phyloP scores from a whole-genome alignment of 2,113 vertebrate genomes.

The Rhinolophus ferrumequinum region DNA sequence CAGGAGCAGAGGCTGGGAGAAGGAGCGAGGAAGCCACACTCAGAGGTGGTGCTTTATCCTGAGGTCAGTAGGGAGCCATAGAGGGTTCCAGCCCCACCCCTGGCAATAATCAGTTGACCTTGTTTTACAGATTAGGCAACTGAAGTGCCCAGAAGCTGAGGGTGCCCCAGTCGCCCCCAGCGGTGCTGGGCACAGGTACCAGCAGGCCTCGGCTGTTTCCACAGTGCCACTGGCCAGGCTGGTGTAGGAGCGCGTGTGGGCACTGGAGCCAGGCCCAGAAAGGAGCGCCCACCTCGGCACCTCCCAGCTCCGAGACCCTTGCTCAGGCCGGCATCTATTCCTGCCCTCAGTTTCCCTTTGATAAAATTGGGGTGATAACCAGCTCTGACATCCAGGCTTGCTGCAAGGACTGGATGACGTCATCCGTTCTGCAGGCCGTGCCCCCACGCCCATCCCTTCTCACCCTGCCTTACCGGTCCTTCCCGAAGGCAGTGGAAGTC shows the following conservation, averaged over 20 bases:
- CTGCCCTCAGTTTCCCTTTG: background rate
- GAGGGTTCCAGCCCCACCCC: background rate
- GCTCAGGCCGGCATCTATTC: background rate
- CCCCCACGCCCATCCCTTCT: background rate
- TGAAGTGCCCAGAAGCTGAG: background rate
- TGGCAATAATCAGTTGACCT: background rate
- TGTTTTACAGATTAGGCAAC: background rate
- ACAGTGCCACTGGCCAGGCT: background rate
- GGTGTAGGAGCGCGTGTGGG: accelerated
- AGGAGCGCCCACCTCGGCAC: background rate
- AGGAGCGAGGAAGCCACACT: accelerated
- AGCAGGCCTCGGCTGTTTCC: background rate
- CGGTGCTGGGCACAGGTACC: background rate
- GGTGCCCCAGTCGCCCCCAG: background rate
- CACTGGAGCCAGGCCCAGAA: background rate
- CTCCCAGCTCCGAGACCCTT: background rate
- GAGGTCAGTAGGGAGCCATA: background rate
- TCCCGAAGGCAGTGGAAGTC: background rate
- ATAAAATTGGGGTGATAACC: background rate
- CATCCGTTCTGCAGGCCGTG: background rate
- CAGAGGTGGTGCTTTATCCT: accelerated
- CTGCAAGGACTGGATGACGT: background rate
- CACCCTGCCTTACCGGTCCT: background rate
- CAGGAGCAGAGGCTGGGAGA: background rate
- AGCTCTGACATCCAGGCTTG: accelerated